These are phyloP conservation scores for Drosophila eugracilis DNA, from an alignment of 1,140 invertebrate species.

Conservation along the genomic window DNA sequence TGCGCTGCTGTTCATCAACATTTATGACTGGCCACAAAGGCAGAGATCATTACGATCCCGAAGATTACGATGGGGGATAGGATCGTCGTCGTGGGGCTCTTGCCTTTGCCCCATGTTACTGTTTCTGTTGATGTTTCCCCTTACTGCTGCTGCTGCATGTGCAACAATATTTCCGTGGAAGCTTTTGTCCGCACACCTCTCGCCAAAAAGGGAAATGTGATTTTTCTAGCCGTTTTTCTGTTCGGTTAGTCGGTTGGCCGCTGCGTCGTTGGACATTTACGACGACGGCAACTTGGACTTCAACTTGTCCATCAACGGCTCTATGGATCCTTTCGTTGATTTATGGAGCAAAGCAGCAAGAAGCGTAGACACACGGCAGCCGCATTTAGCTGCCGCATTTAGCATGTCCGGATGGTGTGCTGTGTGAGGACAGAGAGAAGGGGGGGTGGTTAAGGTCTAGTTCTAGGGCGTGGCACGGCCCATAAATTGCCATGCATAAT, in stretches of 20 bases:
- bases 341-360: constrained; percentile 75
- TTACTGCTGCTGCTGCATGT: too few relatives aligned
- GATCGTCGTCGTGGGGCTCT: too few relatives aligned
- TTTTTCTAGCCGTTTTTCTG: constrained; percentile 74
- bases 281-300: constrained; percentile 13
- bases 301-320: constrained; percentile 35
- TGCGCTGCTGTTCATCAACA: constrained; percentile 81
- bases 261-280: constrained; percentile 42
- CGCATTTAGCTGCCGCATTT: constrained; percentile 60
- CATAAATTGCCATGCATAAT: constrained; percentile 75
- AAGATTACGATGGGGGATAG: constrained; percentile 27
- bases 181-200: constrained; percentile 46
- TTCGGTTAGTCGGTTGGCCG: too few relatives aligned
- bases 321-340: constrained; percentile 66
- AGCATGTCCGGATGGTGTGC: constrained; percentile 34
- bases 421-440: not conserved
- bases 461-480: constrained; percentile 37
- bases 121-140: too few relatives aligned
- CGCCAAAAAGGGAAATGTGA: constrained; percentile 55
- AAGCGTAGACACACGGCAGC: constrained; percentile 76
- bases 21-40: constrained; percentile 73
- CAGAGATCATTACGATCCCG: constrained; percentile 35
- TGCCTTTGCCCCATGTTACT: too few relatives aligned
- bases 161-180: constrained; percentile 71
- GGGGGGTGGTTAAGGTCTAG: constrained; percentile 23